phyloP scores from a whole-genome alignment of 2,888 invertebrate genomes.

The Coronaproctus castanopsis region DNA sequence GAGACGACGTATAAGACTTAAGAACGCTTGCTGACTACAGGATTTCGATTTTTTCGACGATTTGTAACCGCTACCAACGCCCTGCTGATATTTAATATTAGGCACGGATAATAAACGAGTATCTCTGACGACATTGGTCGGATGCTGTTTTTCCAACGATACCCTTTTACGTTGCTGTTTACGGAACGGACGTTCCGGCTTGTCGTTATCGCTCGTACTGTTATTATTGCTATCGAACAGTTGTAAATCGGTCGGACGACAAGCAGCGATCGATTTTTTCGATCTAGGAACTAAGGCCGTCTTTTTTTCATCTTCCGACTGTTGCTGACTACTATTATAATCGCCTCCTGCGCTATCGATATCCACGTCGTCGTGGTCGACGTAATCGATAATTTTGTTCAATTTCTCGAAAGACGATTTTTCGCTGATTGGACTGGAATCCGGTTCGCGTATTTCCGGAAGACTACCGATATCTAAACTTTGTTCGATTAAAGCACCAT shows the following conservation, averaged over 20 bases:
- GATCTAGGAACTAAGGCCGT: constrained; percentile 1
- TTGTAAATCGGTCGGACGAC: constrained; percentile 43
- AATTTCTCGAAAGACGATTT: too few relatives aligned
- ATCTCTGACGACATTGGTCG: too few relatives aligned
- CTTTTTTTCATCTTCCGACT: neutral
- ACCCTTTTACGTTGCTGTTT: constrained; percentile 19
- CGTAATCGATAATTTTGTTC: too few relatives aligned
- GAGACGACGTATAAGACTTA: constrained; percentile 62
- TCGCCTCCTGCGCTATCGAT: too few relatives aligned
- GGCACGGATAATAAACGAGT: constrained; percentile 55
- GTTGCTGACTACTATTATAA: neutral
- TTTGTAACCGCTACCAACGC: constrained; percentile 24
- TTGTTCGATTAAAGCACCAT: neutral
- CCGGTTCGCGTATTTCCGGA: constrained; percentile 7
- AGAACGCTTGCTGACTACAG: constrained; percentile 31
- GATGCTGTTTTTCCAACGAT: constrained; percentile 19
- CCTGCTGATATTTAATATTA: constrained; percentile 32
- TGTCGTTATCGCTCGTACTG: constrained; percentile 24
- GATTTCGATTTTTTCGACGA: constrained; percentile 31
- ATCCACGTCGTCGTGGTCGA: constrained; percentile 22
- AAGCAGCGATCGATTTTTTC: constrained; percentile 19
- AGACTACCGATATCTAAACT: neutral
- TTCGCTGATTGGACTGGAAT: too few relatives aligned
- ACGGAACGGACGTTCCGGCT: constrained; percentile 26
- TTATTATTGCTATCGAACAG: constrained; percentile 27